These are phyloP conservation scores for Temnothorax ravouxi DNA, from an alignment of 2,888 invertebrate genomes.

Conservation along the genomic window DNA sequence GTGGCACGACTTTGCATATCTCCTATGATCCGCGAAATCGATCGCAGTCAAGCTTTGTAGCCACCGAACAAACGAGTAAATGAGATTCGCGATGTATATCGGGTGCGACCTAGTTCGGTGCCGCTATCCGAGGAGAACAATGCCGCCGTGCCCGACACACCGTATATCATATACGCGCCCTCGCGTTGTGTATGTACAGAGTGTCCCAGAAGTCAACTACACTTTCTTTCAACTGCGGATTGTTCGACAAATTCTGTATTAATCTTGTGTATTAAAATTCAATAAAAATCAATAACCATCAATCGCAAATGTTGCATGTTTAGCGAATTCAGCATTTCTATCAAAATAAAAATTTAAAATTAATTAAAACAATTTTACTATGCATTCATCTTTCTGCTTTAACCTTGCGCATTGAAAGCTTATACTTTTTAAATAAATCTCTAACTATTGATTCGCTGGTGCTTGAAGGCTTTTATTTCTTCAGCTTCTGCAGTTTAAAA, in stretches of 20 bases:
- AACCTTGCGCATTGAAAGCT: neutral
- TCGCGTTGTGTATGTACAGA: constrained; percentile 39
- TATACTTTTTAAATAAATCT: constrained; percentile 9
- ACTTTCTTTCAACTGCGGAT: constrained; percentile 20
- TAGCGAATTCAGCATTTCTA: neutral
- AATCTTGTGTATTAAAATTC: neutral
- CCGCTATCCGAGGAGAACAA: constrained; percentile 67
- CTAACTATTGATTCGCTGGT: neutral
- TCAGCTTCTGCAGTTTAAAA: neutral
- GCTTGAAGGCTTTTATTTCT: neutral
- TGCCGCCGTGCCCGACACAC: constrained; percentile 57
- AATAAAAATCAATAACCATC: neutral
- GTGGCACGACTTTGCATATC: constrained; percentile 46
- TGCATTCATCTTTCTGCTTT: neutral
- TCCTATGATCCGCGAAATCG: constrained; percentile 55
- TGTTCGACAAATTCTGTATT: constrained; percentile 15
- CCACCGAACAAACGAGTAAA: constrained; percentile 69
- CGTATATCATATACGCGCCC: constrained; percentile 42
- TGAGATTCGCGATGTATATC: constrained; percentile 73
- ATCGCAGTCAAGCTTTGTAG: constrained; percentile 61
- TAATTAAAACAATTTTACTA: neutral
- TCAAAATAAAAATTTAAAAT: constrained; percentile 1
- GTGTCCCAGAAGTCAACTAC: constrained; percentile 35
- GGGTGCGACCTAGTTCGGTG: constrained; percentile 69
- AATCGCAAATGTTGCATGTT: neutral